Conservation (phyloP, 2,113 vertebrate species). For the Pogonocichla stellata region DNA sequence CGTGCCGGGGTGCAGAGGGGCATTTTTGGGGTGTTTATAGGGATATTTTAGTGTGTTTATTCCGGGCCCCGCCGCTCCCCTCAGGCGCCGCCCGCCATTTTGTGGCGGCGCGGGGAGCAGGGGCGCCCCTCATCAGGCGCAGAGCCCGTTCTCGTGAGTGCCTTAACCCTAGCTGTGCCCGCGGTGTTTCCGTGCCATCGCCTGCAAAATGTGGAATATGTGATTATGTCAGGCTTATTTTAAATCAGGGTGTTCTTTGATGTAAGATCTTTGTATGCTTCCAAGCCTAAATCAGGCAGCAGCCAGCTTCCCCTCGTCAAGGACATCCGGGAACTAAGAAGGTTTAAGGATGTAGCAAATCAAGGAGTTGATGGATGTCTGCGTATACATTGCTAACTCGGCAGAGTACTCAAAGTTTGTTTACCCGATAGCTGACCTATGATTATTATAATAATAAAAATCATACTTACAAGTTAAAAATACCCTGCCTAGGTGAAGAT, state of each 20-base stretch:
- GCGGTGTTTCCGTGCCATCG: background rate
- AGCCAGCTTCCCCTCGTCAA: background rate
- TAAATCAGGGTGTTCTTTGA: background rate
- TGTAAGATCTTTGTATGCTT: background rate
- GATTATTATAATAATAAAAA: background rate
- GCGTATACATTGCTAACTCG: background rate
- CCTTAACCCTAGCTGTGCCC: too few relatives aligned
- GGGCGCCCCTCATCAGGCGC: accelerated
- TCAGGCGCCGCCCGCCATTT: conserved; percentile 15
- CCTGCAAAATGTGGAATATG: background rate
- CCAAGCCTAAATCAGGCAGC: background rate
- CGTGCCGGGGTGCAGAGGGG: too few relatives aligned
- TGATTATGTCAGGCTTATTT: background rate
- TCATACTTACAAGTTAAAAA: background rate
- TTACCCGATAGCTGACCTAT: background rate
- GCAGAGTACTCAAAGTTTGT: background rate
- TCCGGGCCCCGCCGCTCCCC: background rate
- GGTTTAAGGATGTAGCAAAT: background rate
- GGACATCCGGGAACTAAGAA: background rate
- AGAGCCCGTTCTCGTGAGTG: accelerated
- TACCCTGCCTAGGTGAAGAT: background rate
- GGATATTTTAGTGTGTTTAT: too few relatives aligned
- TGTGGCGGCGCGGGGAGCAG: background rate
- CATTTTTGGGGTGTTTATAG: too few relatives aligned
- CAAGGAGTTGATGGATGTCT: background rate